Percentiles rank a stretch among this genome's conserved stretches.
Conservation (phyloP, 2,113 vertebrate genomes). For the Planiliza haematocheilus region DNA sequence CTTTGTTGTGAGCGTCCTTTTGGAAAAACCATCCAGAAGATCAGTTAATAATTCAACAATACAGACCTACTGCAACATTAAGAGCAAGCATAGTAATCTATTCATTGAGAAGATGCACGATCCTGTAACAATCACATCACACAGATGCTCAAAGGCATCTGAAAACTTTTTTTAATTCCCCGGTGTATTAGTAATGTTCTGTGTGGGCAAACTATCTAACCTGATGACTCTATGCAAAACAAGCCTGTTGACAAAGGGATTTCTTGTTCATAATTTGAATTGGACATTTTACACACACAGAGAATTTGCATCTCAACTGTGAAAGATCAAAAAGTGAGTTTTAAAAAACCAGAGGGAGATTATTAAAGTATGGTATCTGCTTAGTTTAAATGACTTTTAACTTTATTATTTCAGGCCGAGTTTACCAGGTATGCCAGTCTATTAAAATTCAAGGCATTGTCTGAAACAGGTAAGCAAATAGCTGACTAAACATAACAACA, state of each 20-base stretch:
- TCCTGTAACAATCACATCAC: not conserved
- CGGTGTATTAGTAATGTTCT: no score
- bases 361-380: no score
- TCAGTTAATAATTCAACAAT: not conserved
- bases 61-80: not conserved
- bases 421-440: no score
- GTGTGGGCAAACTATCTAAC: no score
- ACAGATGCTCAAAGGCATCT: not conserved
- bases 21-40: constrained; percentile 1
- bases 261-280: not conserved
- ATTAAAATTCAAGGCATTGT: no score
- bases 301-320: constrained; percentile 11
- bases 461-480: not conserved
- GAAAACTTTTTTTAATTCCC: not conserved
- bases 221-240: not conserved
- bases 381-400: no score
- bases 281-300: not conserved
- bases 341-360: no score
- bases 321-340: no score
- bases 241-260: not conserved
- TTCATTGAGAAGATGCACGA: not conserved
- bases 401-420: not conserved
- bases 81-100: not conserved
- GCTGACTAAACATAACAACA: not conserved
- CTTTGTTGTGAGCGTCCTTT: constrained; percentile 76